Percentiles rank a stretch among this genome's conserved stretches.
These are phyloP conservation scores for Macrosteles quadrilineatus DNA, from an alignment of 1,140 invertebrate genomes.

Conservation along the genomic window DNA sequence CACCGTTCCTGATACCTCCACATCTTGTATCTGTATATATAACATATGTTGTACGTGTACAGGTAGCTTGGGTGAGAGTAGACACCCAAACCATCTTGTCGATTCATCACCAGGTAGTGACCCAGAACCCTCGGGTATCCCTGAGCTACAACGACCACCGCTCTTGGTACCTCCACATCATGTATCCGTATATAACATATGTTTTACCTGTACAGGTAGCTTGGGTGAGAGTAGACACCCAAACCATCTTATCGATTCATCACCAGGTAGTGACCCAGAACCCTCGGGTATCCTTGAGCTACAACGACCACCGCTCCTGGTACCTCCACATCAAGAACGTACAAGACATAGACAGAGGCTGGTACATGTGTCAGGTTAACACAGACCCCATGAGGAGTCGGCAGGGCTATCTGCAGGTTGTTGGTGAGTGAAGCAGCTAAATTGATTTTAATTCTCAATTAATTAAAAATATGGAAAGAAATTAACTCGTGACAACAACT, in stretches of 20 bases:
- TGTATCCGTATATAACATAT: no score
- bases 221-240: slow-evolving; percentile 88
- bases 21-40: no score
- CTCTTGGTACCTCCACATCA: slow-evolving; percentile 85
- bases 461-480: no score
- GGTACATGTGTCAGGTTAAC: slow-evolving; percentile 85
- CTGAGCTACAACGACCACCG: slow-evolving; percentile 85
- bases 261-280: slow-evolving; percentile 88
- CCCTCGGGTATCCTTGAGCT: slow-evolving; percentile 79
- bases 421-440: slow-evolving; percentile 63
- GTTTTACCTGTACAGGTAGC: slow-evolving; percentile 79
- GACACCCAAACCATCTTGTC: slow-evolving; percentile 90
- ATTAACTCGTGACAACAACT: no score
- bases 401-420: slow-evolving; percentile 84
- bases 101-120: slow-evolving; percentile 86
- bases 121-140: slow-evolving; percentile 82
- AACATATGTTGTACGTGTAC: no score
- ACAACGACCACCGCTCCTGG: slow-evolving; percentile 87
- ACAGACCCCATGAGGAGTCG: slow-evolving; percentile 83
- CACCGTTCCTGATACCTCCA: slow-evolving; percentile 87
- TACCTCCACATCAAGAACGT: slow-evolving; percentile 82
- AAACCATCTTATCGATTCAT: slow-evolving; percentile 88
- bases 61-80: slow-evolving; percentile 90
- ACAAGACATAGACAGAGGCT: slow-evolving; percentile 77
- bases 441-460: no score